Evolutionary conservation across 2,888 invertebrate species (phyloP), one percentile per base, ranked within the genome.

Genomic region (Perizoma flavofasciatum): DNA sequence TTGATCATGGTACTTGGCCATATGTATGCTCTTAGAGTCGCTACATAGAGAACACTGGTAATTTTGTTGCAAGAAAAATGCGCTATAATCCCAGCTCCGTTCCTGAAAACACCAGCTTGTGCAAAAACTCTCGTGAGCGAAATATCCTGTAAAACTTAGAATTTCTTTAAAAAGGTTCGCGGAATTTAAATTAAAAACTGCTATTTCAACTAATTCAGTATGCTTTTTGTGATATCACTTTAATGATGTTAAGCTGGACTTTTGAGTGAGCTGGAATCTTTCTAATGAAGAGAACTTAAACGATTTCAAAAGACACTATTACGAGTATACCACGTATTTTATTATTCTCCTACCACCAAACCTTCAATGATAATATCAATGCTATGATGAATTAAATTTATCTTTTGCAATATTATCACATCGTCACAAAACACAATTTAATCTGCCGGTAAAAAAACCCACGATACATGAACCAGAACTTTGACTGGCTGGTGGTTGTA

Each of bases 11-110:
- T 22, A 37, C 37, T 37, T 5, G 6, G 37, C 7, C 37, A 7
- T 37, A 37, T 37, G 37, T 37, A 37, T 37, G 22, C 22, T 22
- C 22, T 22, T 22, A 22, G 22, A 66, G 61, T 59, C 54, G 60
- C 53, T 66, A 65, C 65, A 63, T 43, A 51, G 63, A 43, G 67
- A 69, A 66, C 66, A 64, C 66, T 67, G 65, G 69, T 72, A 68
- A 70, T 70, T 68, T 64, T 55, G 65, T 56, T 61, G 65, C 56
- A 61, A 67, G 69, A 72, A 72, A 70, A 72, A 70, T 68, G 68
- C 62, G 61, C 53, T 51, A 61, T 67, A 70, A 67, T 65, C 67
- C 65, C 10, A 46, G 45, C 43, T n/a, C 11, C 33, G 61, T 51
- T 56, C 51, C 43, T 11, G 55, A 43, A 51, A 60, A 53, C 61